Evolutionary conservation across 30 jellyfish, hydroid and myxozoan genomes (phyloP).

Genomic region (Sanderia malayensis): DNA sequence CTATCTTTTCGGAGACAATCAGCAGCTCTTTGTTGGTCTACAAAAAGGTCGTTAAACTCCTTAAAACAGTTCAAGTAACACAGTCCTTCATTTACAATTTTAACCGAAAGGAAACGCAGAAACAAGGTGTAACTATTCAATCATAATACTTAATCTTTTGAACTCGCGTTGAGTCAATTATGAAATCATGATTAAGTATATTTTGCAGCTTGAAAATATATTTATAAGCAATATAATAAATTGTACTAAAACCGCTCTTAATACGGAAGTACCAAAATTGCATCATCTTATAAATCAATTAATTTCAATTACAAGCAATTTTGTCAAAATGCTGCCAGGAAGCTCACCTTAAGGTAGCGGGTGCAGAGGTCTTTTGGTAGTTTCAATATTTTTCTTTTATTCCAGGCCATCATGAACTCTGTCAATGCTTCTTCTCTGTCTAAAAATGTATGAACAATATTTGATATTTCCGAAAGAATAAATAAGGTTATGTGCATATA

Average conservation of each 20-base stretch:
- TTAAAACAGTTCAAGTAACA: not conserved
- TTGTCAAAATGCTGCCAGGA: not conserved
- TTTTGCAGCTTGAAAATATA: no score
- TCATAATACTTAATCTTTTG: not conserved
- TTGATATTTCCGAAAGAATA: not conserved
- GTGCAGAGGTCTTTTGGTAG: constrained; percentile 2
- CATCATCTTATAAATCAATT: not conserved
- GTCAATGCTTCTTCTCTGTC: not conserved
- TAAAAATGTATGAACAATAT: not conserved
- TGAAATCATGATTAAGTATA: no score
- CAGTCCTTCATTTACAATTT: not conserved
- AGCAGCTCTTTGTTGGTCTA: not conserved
- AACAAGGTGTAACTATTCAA: not conserved
- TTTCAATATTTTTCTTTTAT: not conserved
- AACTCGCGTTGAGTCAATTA: not conserved
- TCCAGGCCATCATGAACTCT: constrained; percentile 2
- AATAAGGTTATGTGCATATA: not conserved
- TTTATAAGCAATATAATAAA: no score
- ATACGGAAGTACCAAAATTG: not conserved
- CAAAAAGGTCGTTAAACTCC: not conserved
- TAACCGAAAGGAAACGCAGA: not conserved
- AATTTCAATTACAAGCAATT: not conserved
- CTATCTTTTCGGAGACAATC: not conserved
- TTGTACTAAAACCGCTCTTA: not conserved
- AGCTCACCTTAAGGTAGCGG: constrained; percentile 3